These are phyloP conservation scores for Oryzaephilus surinamensis DNA, from an alignment of 1,140 invertebrate genomes.

Conservation along the genomic window DNA sequence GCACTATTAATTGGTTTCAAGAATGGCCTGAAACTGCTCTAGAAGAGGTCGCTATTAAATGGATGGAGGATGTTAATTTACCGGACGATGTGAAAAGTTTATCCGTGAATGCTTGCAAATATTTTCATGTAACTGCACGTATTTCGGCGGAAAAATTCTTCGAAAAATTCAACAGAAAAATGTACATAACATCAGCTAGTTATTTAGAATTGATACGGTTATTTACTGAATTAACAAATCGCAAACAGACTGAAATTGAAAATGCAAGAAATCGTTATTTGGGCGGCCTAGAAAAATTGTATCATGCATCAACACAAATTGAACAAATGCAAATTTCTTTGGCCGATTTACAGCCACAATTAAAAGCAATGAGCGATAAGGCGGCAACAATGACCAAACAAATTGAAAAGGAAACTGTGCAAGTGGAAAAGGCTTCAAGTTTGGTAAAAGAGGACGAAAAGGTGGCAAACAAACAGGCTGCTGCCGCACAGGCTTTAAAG, in stretches of 20 bases:
- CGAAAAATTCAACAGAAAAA: constrained; percentile 54
- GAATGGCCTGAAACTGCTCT: constrained; percentile 52
- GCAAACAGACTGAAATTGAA: constrained; percentile 72
- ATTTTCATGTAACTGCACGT: constrained; percentile 72
- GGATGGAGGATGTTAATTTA: constrained; percentile 66
- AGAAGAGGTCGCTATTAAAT: constrained; percentile 76
- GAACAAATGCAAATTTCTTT: constrained; percentile 77
- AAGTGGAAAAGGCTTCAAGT: constrained; percentile 74
- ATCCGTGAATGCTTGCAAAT: constrained; percentile 71
- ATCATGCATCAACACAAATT: constrained; percentile 63
- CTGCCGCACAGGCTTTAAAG: constrained; percentile 70
- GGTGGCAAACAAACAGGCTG: constrained; percentile 80
- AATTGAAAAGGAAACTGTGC: constrained; percentile 77
- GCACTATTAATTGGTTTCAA: constrained; percentile 76
- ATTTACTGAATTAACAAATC: constrained; percentile 63
- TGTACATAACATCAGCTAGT: constrained; percentile 83
- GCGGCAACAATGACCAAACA: constrained; percentile 82
- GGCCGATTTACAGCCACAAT: constrained; percentile 72
- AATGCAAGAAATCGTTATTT: constrained; percentile 66
- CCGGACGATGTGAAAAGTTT: constrained; percentile 54
- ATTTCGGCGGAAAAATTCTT: constrained; percentile 54
- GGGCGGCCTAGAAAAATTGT: constrained; percentile 74
- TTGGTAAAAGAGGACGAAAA: constrained; percentile 81
- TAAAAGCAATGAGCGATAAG: constrained; percentile 55
- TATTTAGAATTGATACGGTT: constrained; percentile 79